Base-by-base conservation (phyloP, 2,888 invertebrate genomes). In the Mythimna pallens region DNA sequence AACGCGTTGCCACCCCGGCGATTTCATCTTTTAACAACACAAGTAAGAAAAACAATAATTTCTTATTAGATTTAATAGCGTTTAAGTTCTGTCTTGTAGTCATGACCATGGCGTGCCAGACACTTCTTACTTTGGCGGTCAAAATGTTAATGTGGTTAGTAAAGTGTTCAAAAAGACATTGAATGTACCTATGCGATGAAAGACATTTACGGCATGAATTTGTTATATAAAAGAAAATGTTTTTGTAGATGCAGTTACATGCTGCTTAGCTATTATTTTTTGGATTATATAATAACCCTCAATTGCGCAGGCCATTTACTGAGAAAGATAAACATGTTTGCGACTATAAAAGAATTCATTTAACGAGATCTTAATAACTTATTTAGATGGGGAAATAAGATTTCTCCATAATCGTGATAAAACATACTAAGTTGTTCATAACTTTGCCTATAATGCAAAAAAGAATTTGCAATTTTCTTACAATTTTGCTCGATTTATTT, bases 331-430 rank as follows among this genome's bases (percentile, higher is more conserved):
- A 64, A 71, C 3, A 50, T 25, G 43, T 40, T 8, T 65, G 50
- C 50, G 6, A 47, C 36, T 62, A 36, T 68, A 43, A 52, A 52
- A 70, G 40, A 67, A 63, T 76, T 71, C 70, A 69, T 74, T 78
- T 78, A 61, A 78, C 64, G 55, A 75, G n/a, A 70, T 65, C 34
- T 55, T 64, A 69, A 65, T 36, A 77, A 61, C 68, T 50, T 50
- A 78, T 62, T 36, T 62, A 57, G 47, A 65, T 54, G 72, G 73
- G 65, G 78, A 80, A 82, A 84, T 85, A 43, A 67, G 64, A 82
- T 82, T 82, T 84, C 82, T 74, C 69, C 52, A 64, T 47, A 64
- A 70, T 75, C 61, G 74, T 84, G 82, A 81, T 84, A 80, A 68
- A 65, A 61, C 57, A 34, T 71, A 71, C 36, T 43, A 22, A 70